These are phyloP conservation scores for Timema cristinae DNA, from an alignment of 2,888 invertebrate genomes.

Conservation along the genomic window DNA sequence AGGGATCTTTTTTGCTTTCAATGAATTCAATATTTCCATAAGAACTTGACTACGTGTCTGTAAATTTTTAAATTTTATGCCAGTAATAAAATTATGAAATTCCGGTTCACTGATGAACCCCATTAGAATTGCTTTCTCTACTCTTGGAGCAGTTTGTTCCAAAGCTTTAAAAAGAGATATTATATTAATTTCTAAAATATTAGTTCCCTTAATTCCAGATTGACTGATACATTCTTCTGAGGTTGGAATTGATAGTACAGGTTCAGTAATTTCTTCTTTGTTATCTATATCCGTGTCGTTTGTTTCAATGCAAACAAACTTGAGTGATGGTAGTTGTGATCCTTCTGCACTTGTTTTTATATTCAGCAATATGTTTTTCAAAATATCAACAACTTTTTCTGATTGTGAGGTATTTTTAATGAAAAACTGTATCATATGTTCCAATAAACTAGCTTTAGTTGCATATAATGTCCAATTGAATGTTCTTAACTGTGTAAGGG, in stretches of 20 bases:
- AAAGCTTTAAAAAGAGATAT: constrained; percentile 7
- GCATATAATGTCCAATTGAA: constrained; percentile 6
- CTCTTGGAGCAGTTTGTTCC: background rate
- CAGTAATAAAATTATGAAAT: constrained; percentile 3
- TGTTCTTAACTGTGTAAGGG: constrained; percentile 7
- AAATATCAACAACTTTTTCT: constrained; percentile 5
- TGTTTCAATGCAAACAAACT: constrained; percentile 8
- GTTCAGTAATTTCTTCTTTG: background rate
- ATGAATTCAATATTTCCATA: background rate
- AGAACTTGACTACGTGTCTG: constrained; percentile 13
- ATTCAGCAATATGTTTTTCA: background rate
- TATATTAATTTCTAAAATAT: background rate
- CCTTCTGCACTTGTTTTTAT: constrained; percentile 6
- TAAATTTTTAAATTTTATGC: background rate
- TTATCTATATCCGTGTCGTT: background rate
- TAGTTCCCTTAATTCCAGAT: background rate
- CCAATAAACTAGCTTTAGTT: background rate
- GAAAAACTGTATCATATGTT: constrained; percentile 3
- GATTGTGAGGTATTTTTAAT: background rate
- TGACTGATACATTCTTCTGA: background rate
- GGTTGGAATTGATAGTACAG: background rate
- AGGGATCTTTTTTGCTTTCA: background rate
- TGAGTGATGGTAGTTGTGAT: constrained; percentile 8
- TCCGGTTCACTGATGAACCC: background rate
- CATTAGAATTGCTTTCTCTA: background rate